phyloP scores from a whole-genome alignment of 1,140 invertebrate species.

The Babylonia areolata region DNA sequence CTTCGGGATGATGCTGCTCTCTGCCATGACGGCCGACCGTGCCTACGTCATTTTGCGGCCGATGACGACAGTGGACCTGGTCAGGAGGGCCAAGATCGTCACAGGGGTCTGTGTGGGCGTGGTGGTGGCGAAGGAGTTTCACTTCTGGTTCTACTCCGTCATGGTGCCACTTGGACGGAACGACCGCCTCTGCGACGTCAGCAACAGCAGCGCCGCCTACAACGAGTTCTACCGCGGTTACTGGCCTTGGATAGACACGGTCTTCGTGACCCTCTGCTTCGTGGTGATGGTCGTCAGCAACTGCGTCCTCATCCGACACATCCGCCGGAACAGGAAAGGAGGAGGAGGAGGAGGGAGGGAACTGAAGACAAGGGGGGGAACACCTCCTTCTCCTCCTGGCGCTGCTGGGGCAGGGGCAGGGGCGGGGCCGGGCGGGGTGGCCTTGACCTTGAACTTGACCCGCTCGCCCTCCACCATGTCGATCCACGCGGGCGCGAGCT shows the following conservation, averaged over 20 bases:
- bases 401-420: slow-evolving; percentile 24
- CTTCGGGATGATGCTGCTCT: slow-evolving; percentile 60
- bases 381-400: not conserved
- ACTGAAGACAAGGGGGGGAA: slow-evolving; percentile 27
- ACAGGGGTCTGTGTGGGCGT: slow-evolving; percentile 39
- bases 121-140: slow-evolving; percentile 59
- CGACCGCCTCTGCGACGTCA: slow-evolving; percentile 62
- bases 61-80: slow-evolving; percentile 45
- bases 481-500: slow-evolving; percentile 12
- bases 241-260: slow-evolving; percentile 62
- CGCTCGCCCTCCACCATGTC: not conserved
- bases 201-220: slow-evolving; percentile 45
- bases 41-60: slow-evolving; percentile 62
- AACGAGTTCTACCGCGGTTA: slow-evolving; percentile 50
- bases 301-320: slow-evolving; percentile 51
- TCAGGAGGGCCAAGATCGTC: slow-evolving; percentile 58
- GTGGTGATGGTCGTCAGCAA: slow-evolving; percentile 57
- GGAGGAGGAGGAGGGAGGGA: no score
- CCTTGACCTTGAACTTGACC: no score
- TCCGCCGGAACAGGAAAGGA: slow-evolving; percentile 51
- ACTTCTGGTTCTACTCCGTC: slow-evolving; percentile 63
- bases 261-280: slow-evolving; percentile 54
- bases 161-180: slow-evolving; percentile 53
- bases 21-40: slow-evolving; percentile 62
- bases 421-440: not conserved